Conservation (phyloP, 2,113 vertebrate species). For the Caloenas nicobarica region DNA sequence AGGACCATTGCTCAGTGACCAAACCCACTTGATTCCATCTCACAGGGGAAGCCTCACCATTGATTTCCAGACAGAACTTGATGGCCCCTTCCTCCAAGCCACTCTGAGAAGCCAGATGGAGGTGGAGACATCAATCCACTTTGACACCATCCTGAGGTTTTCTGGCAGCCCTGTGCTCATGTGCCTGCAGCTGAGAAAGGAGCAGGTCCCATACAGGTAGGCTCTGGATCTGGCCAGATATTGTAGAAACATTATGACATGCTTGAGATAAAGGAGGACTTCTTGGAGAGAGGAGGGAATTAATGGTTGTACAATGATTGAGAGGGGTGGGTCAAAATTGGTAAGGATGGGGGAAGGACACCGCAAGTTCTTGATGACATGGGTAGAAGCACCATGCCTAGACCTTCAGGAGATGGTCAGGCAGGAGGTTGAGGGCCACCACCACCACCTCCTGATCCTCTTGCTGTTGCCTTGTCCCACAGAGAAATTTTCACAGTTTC, state of each 20-base stretch:
- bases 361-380: rapidly evolving
- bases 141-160: slow-evolving; percentile 43
- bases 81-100: slow-evolving; percentile 49
- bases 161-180: slow-evolving; percentile 14
- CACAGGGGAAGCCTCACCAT: slow-evolving; percentile 53
- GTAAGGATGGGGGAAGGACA: not conserved
- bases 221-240: not conserved
- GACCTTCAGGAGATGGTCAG: not conserved
- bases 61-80: slow-evolving; percentile 60
- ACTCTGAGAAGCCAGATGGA: slow-evolving; percentile 56
- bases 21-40: rapidly evolving
- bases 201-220: slow-evolving; percentile 59
- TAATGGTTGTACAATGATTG: rapidly evolving
- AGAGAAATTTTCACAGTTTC: slow-evolving; percentile 62
- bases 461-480: not conserved
- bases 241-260: not conserved
- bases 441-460: not conserved
- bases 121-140: slow-evolving; percentile 7
- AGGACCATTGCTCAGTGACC: rapidly evolving
- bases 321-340: rapidly evolving
- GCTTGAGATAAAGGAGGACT: not conserved
- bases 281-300: not conserved
- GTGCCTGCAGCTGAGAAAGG: slow-evolving; percentile 66
- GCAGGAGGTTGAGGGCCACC: not conserved
- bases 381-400: not conserved